Evolutionary conservation across 2,113 vertebrate species (phyloP), one percentile per base, ranked within the genome.

Genomic region (Theropithecus gelada): DNA sequence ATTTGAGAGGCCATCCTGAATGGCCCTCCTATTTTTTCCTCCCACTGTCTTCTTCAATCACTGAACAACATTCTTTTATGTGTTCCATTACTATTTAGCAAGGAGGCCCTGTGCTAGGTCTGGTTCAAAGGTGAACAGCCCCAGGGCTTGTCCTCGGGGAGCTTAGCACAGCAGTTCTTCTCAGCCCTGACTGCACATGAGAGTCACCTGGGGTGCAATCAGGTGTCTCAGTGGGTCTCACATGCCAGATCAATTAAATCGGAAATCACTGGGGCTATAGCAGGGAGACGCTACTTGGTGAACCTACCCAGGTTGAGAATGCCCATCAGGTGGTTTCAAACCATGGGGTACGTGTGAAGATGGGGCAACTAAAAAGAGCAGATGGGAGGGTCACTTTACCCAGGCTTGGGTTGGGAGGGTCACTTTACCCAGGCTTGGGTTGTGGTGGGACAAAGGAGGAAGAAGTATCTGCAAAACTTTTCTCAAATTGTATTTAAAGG

Each of bases 301-400:
- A 93, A 55, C n/a, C 45, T 7, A 59, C 64, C 52, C 17, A 3
- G 18, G 13, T 17, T 32, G n/a, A 45, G 72, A 22, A 35, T 0
- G 1, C 30, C 3, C 5, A 10, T 17, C 1, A 0, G 55, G 25
- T 0, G 0, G 48, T 16, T 76, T 75, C 50, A 5, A 35, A 18
- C 57, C 2, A 0, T 2, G 11, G 45, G 88, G 35, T 79, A 6
- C 45, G 22, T 38, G 59, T 66, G 48, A 40, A 45, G 45, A 9
- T 48, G 43, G 64, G 57, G 22, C 40, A 6, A n/a, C n/a, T 4
- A 4, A 23, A 45, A 52, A 40, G 43, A 57, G 16, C 8, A 16
- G 2, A 16, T 0, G 3, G 66, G 40, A 30, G 7, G 32, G 7
- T 70, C 27, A 2, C 64, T 45, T 35, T 66, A 4, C 10, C 66